Base-by-base conservation (phyloP, 2,113 vertebrate genomes). In the Pedetes capensis region DNA sequence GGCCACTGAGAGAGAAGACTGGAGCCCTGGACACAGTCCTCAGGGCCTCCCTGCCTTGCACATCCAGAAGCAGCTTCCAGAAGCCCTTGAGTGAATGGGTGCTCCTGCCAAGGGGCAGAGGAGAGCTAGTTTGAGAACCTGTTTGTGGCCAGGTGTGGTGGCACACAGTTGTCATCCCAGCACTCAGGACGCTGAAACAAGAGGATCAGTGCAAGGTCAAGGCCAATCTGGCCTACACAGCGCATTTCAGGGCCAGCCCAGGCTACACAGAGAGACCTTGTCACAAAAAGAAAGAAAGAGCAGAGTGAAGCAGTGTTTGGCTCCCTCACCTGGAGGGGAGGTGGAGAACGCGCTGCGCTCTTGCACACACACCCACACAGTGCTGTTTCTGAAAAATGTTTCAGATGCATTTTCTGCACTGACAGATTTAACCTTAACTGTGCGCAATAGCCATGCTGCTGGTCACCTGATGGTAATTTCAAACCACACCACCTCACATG, bases 301-400 rank as follows among this genome's bases (percentile, higher is more conserved):
- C 9, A 55, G 16, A 55, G 16, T 12, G n/a, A n/a, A n/a, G n/a
- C n/a, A n/a, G n/a, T n/a, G n/a, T n/a, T n/a, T n/a, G n/a, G n/a
- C n/a, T n/a, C n/a, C n/a, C n/a, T n/a, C n/a, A n/a, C n/a, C n/a
- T n/a, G n/a, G n/a, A n/a, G n/a, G n/a, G n/a, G n/a, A n/a, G n/a
- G n/a, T n/a, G n/a, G n/a, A 3, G 1, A 1, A 42, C 32, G 14
- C 29, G 27, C 27, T 0, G 2, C 3, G 39, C 13, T 9, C 16
- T 2, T 0, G 20, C n/a, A 29, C n/a, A 29, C n/a, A 34, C 2
- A 3, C 0, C 76, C 72, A 29, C 16, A 3, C 0, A 2, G 8
- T 5, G 8, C 27, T 5, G 16, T 5, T 55, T n/a, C 71, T 51
- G 2, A 61, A 25, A 6, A 34, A 29, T 22, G 10, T 3, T 6